These are phyloP conservation scores for Zaprionus kolodkinae DNA, from an alignment of 1,140 invertebrate genomes.

Conservation along the genomic window DNA sequence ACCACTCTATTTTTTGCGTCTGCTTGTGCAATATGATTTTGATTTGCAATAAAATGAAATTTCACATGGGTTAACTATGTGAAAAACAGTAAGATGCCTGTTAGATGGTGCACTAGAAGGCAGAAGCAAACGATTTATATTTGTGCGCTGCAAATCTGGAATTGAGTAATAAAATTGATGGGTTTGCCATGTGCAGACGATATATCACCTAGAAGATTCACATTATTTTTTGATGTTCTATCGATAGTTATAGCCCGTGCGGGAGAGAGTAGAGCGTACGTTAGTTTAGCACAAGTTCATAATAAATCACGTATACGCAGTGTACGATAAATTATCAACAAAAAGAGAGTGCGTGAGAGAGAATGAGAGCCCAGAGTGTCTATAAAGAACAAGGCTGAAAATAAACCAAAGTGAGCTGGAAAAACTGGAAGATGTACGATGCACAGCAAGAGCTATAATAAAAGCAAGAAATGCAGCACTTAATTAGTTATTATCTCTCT, in stretches of 20 bases:
- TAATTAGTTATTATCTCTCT: conserved; percentile 21
- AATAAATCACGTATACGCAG: conserved; percentile 78
- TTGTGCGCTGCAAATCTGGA: neutral
- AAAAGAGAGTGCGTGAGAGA: conserved; percentile 12
- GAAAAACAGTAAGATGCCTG: neutral
- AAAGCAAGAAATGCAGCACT: conserved; percentile 14
- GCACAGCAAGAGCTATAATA: conserved; percentile 11
- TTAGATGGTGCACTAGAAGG: neutral
- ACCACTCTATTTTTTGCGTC: neutral
- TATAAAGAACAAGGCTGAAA: conserved; percentile 27
- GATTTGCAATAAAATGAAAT: neutral
- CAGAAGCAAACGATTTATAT: neutral
- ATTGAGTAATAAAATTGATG: conserved; percentile 29
- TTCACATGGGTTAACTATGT: neutral
- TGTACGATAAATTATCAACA: conserved; percentile 71
- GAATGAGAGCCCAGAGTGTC: neutral
- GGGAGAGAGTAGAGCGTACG: neutral
- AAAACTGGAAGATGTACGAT: neutral
- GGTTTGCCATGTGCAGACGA: conserved; percentile 3
- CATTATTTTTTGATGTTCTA: conserved; percentile 24
- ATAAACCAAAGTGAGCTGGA: conserved; percentile 29
- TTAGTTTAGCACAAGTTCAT: conserved; percentile 28
- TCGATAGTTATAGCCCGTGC: conserved; percentile 29
- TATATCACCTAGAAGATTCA: conserved; percentile 31
- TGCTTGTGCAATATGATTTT: neutral